Conservation (phyloP, 2,113 vertebrate species). For the Ptyas mucosa region DNA sequence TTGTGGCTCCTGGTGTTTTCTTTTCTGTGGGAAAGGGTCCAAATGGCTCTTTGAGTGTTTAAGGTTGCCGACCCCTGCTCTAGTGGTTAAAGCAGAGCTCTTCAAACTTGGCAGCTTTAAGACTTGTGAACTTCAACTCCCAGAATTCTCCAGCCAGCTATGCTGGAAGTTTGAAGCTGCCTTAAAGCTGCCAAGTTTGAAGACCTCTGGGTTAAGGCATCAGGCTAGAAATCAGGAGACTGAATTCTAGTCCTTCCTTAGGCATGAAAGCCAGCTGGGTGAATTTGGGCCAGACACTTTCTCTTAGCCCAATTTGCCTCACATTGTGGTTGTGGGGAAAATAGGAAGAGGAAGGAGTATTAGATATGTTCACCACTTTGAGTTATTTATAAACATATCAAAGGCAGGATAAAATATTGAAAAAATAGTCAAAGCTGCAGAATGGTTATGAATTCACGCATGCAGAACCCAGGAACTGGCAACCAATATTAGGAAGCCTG, state of each 20-base stretch:
- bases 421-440: neutral
- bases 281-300: neutral
- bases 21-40: too few relatives aligned
- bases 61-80: too few relatives aligned
- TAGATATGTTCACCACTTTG: neutral
- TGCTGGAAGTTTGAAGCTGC: too few relatives aligned
- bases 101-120: too few relatives aligned
- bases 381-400: neutral
- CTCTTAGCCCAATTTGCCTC: neutral
- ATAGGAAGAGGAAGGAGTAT: neutral
- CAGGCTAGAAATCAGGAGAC: neutral
- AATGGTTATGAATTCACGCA: neutral
- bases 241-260: neutral
- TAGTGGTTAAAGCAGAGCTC: too few relatives aligned
- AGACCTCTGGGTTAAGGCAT: neutral
- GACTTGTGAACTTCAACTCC: too few relatives aligned
- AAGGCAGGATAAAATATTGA: neutral
- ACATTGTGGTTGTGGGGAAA: neutral
- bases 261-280: neutral
- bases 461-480: neutral
- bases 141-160: too few relatives aligned
- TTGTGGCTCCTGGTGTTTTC: too few relatives aligned
- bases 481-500: neutral
- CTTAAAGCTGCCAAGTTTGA: too few relatives aligned
- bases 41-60: too few relatives aligned